Evolutionary conservation across 1,140 invertebrate genomes (phyloP).

Genomic region (Stenopsyche tienmushanensis): DNA sequence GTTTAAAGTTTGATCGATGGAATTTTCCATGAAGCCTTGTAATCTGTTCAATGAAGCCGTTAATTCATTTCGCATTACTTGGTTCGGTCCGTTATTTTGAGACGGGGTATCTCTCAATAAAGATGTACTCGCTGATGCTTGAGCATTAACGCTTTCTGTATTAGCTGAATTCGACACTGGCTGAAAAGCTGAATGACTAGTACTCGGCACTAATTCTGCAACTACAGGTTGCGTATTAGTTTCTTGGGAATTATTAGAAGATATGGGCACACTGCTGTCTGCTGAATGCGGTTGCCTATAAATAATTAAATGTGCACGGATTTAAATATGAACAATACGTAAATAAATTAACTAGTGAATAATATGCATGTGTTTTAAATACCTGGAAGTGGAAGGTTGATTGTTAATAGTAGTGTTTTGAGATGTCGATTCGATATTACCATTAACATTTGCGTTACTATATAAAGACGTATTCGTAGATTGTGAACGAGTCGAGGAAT

Average conservation of each 20-base stretch:
- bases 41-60: slow-evolving; percentile 34
- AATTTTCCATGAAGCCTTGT: slow-evolving; percentile 36
- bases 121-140: not conserved
- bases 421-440: not conserved
- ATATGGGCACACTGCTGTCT: no score
- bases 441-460: not conserved
- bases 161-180: not conserved
- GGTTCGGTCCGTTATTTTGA: not conserved
- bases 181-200: slow-evolving; percentile 6
- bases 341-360: no score
- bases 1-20: slow-evolving; percentile 34
- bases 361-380: not conserved
- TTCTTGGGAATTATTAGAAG: no score
- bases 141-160: not conserved
- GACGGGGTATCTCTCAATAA: not conserved
- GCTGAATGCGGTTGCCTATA: no score
- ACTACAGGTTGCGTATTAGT: no score
- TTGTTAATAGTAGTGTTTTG: not conserved
- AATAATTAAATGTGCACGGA: no score
- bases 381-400: not conserved
- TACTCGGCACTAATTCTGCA: not conserved
- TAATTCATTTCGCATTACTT: slow-evolving; percentile 18
- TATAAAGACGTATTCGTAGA: not conserved
- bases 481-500: not conserved
- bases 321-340: no score